Percentiles rank a stretch among this genome's conserved stretches.
phyloP scores from a whole-genome alignment of 1,140 invertebrate species.

The Drosophila ficusphila region DNA sequence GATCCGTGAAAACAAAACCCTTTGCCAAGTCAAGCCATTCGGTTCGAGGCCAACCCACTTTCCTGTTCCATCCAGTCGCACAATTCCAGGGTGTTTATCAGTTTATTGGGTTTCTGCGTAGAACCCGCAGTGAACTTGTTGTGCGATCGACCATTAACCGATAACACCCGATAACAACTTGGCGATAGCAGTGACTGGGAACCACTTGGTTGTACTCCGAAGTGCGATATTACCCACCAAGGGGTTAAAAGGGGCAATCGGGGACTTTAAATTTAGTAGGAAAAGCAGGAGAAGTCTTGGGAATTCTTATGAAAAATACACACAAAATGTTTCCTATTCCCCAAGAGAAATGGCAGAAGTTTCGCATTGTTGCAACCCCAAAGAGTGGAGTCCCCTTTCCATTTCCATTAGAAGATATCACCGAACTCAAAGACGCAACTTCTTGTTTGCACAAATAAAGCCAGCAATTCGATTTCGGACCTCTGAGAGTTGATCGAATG shows the following conservation, averaged over 20 bases:
- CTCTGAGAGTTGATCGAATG: constrained; percentile 17
- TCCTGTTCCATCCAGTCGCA: not conserved
- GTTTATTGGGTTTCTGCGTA: constrained; percentile 19
- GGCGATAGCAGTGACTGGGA: not conserved
- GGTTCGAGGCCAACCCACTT: not conserved
- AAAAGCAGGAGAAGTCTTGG: no score
- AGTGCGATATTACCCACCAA: no score
- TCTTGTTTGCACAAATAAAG: constrained; percentile 1
- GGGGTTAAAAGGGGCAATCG: not conserved
- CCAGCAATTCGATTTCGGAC: constrained; percentile 22
- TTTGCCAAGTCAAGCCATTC: constrained; percentile 3
- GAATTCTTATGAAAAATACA: not conserved
- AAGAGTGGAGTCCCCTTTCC: no score
- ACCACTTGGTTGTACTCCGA: no score
- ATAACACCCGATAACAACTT: constrained; percentile 25
- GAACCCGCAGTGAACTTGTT: constrained; percentile 30
- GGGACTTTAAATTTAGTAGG: not conserved
- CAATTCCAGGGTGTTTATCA: constrained; percentile 5
- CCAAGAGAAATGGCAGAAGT: no score
- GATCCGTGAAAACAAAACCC: constrained; percentile 9
- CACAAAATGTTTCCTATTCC: no score
- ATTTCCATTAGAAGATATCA: no score
- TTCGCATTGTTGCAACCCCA: no score
- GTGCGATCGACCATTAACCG: constrained; percentile 20
- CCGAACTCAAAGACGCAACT: not conserved